Conservation (phyloP, 2,113 vertebrate genomes). For the Syngnathus typhle region DNA sequence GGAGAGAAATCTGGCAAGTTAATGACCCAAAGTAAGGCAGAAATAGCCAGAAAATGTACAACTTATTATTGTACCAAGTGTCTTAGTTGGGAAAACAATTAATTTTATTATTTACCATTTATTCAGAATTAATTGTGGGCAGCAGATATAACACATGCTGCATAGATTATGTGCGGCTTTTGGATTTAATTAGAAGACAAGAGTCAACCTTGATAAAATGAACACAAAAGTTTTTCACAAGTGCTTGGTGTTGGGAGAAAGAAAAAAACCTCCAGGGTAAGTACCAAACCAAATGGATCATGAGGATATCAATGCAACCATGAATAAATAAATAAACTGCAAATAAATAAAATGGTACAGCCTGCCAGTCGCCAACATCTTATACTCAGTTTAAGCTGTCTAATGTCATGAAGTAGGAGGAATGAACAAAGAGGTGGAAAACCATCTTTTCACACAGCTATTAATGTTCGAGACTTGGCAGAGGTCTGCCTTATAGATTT, state of each 20-base stretch:
- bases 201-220: not conserved
- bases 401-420: too few species aligned
- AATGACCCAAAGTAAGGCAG: not conserved
- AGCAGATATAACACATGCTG: not conserved
- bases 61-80: not conserved
- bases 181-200: not conserved
- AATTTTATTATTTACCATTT: not conserved
- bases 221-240: not conserved
- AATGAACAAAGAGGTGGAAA: too few species aligned
- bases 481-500: not conserved
- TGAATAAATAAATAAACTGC: too few species aligned
- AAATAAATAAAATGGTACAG: too few species aligned
- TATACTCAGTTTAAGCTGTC: too few species aligned
- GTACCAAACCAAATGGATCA: not conserved
- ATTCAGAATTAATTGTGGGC: not conserved
- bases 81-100: too few species aligned
- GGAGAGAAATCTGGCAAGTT: not conserved
- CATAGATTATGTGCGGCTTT: not conserved
- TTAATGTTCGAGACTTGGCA: too few species aligned
- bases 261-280: not conserved
- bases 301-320: too few species aligned
- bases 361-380: too few species aligned
- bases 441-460: too few species aligned
- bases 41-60: not conserved
- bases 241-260: not conserved